Evolutionary conservation across 1,140 invertebrate species (phyloP), one percentile per base, ranked within the genome.

Genomic region (Ylistrum balloti): DNA sequence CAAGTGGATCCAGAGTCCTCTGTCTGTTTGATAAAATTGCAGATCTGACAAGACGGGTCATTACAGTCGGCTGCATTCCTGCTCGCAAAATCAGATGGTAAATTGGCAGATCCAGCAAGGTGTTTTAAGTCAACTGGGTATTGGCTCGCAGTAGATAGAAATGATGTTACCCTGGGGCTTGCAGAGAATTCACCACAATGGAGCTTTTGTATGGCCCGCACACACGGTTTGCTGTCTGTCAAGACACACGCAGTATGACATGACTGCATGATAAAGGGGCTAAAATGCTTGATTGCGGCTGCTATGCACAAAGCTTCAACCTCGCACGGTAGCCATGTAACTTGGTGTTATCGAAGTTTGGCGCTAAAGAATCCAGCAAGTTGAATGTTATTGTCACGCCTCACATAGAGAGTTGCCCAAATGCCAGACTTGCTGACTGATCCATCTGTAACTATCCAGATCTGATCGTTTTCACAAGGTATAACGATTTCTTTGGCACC

Each of bases 341-440:
- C 85, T 35, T n/a, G n/a, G n/a, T n/a, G n/a, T n/a, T n/a, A n/a
- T n/a, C n/a, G n/a, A 22, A 92, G 89, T 45, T 92, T 91, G 17
- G 88, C 89, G 86, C 91, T 91, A 33, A 93, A 93, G 56, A 91
- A 93, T n/a, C 89, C 91, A 3, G 90, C 88, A 17, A 92, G 56
- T 32, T n/a, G 86, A 28, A 86, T 7, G 28, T 92, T 89, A 9
- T 33, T 34, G 32, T 89, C 28, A 3, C 45, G 7, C 7, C 9
- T 56, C 9, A 56, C 22, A 22, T 56, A 56, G 2, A 56, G 17
- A 3, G 45, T 56, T 3, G 45, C 45, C 3, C 45, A 88, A n/a
- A n/a, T n/a, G n/a, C n/a, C n/a, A n/a, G n/a, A n/a, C n/a, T n/a
- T n/a, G n/a, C n/a, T n/a, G n/a, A n/a, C n/a, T n/a, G n/a, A n/a